Base-by-base conservation (phyloP, 2,113 vertebrate genomes). In the Varanus salvator region DNA sequence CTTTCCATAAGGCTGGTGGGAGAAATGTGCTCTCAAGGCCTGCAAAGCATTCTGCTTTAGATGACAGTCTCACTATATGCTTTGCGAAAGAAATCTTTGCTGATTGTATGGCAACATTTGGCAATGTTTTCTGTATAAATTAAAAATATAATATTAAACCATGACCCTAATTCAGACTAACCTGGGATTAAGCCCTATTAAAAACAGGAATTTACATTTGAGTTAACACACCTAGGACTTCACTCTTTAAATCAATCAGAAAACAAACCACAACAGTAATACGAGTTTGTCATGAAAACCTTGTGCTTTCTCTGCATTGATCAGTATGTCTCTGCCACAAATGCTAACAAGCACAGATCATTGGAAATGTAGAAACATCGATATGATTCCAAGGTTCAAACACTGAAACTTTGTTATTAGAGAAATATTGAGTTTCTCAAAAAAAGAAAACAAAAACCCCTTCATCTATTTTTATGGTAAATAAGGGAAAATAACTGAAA, bases 71-170 rank as follows among this genome's bases (percentile, higher is more conserved):
- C 85, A 91, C 57, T 85, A 86, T 86, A 92, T 38, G 68, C 54
- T 91, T 94, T 93, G 92, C 89, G 94, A 38, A 95, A n/a, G 34
- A 21, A 94, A 86, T 86, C 21, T 80, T 94, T 75, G 76, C 78
- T 90, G 76, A 92, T 44, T 44, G 38, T 44, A 44, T 44, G 82
- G 91, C 72, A 87, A 1, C 38, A 44, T 44, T 44, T 90, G 91
- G 90, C 85, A 92, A 54, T 54, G 4, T 54, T 54, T 86, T 92
- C 31, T 31, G 31, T 84, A 87, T 50, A 90, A 31, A 91, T 57
- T 38, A 25, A 91, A 86, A 48, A 66, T 19, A 80, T 89, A 66
- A 77, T 52, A 89, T 93, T 78, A 95, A 90, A 25, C 27, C 17
- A 23, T 15, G 29, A 25, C 15, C 64, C 5, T 60, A 68, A 7